A percentile compares a stretch with the other conserved stretches of the same genome.
Conservation (phyloP, 2,888 invertebrate species). For the Drosophila percnosoma region DNA sequence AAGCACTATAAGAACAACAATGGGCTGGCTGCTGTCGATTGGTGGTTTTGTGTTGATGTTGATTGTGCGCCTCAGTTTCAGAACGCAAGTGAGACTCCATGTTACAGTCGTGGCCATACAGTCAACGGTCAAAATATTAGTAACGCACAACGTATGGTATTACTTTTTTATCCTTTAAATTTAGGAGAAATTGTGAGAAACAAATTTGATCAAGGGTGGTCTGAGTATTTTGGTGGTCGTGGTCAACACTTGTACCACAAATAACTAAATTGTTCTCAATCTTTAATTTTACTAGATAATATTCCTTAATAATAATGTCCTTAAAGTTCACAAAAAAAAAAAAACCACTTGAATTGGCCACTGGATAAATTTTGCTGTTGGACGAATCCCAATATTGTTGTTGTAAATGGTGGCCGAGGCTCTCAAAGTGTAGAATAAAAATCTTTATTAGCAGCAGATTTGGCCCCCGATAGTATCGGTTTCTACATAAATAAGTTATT, state of each 20-base stretch:
- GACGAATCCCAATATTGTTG: background rate
- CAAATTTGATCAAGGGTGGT: background rate
- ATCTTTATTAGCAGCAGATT: background rate
- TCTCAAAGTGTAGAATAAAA: background rate
- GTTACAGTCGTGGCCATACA: background rate
- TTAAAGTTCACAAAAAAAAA: background rate
- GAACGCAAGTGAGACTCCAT: background rate
- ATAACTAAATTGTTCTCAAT: background rate
- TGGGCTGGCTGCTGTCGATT: conserved; percentile 13
- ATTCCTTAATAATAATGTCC: too few species aligned
- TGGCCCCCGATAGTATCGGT: background rate
- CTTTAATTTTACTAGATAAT: background rate
- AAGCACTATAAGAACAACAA: conserved; percentile 19
- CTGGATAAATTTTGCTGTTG: background rate
- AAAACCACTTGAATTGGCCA: background rate
- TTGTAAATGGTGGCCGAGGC: background rate
- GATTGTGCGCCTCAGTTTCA: conserved; percentile 5
- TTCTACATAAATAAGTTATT: background rate
- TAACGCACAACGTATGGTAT: background rate
- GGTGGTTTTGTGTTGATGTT: background rate
- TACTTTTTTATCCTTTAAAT: background rate
- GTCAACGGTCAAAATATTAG: background rate
- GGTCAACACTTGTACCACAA: background rate
- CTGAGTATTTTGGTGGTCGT: background rate
- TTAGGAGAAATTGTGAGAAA: background rate